These are phyloP conservation scores for Drosophila multiciliata DNA, from an alignment of 2,888 invertebrate genomes.

Conservation along the genomic window DNA sequence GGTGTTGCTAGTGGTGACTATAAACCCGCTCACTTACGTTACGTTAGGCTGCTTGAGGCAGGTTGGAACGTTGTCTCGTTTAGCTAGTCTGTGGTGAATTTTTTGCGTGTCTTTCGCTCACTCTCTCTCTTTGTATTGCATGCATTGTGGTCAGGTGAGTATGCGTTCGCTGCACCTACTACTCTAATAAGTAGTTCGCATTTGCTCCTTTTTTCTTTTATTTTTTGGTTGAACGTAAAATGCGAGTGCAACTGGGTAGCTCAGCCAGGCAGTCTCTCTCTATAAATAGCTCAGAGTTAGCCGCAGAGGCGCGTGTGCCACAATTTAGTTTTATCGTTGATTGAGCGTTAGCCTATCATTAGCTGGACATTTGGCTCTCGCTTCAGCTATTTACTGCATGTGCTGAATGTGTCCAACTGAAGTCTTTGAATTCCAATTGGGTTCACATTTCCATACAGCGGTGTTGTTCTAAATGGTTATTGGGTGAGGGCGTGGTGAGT, in stretches of 20 bases:
- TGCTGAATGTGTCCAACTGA: conserved; percentile 27
- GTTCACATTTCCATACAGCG: conserved; percentile 25
- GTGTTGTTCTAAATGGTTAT: conserved; percentile 38
- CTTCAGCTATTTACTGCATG: conserved; percentile 38
- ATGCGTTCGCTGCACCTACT: conserved; percentile 65
- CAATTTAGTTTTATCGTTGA: conserved; percentile 78
- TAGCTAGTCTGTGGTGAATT: conserved; percentile 45
- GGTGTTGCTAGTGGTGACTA: conserved; percentile 25
- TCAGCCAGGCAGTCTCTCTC: conserved; percentile 33
- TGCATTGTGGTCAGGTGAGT: conserved; percentile 58
- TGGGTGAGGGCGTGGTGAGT: conserved; percentile 11
- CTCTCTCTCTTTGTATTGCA: conserved; percentile 20
- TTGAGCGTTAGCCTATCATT: conserved; percentile 79
- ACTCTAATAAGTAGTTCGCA: conserved; percentile 54
- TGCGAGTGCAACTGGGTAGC: conserved; percentile 48
- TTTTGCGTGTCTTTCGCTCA: conserved; percentile 23
- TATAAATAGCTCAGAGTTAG: conserved; percentile 65
- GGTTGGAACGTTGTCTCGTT: conserved; percentile 46
- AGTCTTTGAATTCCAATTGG: conserved; percentile 42
- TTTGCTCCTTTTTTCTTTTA: conserved; percentile 16
- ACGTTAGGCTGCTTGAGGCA: conserved; percentile 65
- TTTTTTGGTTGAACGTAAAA: conserved; percentile 58
- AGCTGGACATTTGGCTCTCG: conserved; percentile 66
- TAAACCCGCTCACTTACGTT: conserved; percentile 40
- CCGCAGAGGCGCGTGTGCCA: conserved; percentile 70